A percentile compares a stretch with the other conserved stretches of the same genome.
These are phyloP conservation scores for Apamea anceps DNA, from an alignment of 2,888 invertebrate species.

Conservation along the genomic window DNA sequence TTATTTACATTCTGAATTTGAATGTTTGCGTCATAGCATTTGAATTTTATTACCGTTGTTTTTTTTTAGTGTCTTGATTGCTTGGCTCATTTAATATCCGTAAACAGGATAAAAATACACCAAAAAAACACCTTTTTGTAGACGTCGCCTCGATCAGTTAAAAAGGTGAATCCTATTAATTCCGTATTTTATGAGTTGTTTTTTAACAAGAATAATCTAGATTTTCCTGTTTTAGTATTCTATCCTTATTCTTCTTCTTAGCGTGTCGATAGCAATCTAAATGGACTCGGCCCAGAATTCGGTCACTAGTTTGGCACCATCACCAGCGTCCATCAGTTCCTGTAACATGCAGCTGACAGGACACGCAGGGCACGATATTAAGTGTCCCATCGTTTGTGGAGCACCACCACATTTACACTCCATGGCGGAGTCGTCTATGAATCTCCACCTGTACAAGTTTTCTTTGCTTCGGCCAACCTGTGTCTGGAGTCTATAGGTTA, in stretches of 20 bases:
- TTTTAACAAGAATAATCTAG: not conserved
- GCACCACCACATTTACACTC: too few species aligned
- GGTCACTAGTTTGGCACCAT: too few species aligned
- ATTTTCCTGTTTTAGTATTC: not conserved
- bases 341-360: too few species aligned
- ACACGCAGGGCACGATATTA: too few species aligned
- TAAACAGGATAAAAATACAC: not conserved
- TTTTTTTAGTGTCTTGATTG: not conserved
- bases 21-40: not conserved
- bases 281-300: too few species aligned
- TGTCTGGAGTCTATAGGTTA: too few species aligned
- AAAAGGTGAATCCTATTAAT: not conserved
- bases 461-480: too few species aligned
- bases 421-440: too few species aligned
- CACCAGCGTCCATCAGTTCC: too few species aligned
- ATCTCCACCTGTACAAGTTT: too few species aligned
- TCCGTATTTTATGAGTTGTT: not conserved
- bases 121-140: not conserved
- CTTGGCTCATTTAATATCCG: not conserved
- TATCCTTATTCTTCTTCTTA: not conserved
- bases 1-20: not conserved
- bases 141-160: not conserved
- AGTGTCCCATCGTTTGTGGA: too few species aligned
- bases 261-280: too few species aligned
- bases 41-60: not conserved